These are phyloP conservation scores for Drosophila mayri DNA, from an alignment of 1,140 invertebrate species.

Conservation along the genomic window DNA sequence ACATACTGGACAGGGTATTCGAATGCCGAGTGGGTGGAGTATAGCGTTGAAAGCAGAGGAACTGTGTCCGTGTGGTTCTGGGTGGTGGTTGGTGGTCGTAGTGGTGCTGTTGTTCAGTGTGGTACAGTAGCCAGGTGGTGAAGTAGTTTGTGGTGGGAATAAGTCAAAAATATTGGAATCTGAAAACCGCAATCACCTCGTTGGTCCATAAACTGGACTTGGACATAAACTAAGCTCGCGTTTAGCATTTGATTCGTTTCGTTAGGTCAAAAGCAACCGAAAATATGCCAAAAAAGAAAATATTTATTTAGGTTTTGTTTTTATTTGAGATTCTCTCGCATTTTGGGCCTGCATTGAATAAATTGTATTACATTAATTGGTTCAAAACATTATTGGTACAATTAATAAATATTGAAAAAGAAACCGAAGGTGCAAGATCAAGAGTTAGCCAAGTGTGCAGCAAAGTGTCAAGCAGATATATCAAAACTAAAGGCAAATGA, in stretches of 20 bases:
- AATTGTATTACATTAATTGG: slow-evolving; percentile 52
- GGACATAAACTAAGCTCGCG: slow-evolving; percentile 84
- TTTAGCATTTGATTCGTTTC: slow-evolving; percentile 66
- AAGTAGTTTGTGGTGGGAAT: slow-evolving; percentile 36
- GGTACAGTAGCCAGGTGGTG: slow-evolving; percentile 38
- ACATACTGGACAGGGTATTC: neutral
- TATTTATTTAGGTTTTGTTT: slow-evolving; percentile 49
- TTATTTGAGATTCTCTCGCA: slow-evolving; percentile 38
- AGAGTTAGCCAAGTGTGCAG: slow-evolving; percentile 68
- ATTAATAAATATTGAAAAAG: slow-evolving; percentile 47
- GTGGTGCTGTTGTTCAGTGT: slow-evolving; percentile 32
- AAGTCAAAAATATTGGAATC: slow-evolving; percentile 57
- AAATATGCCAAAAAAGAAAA: slow-evolving; percentile 74
- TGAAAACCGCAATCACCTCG: slow-evolving; percentile 82
- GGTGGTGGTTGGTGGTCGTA: slow-evolving; percentile 5
- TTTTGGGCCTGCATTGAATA: slow-evolving; percentile 62
- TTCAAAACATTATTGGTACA: slow-evolving; percentile 39
- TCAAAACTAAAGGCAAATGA: slow-evolving; percentile 32
- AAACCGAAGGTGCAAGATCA: slow-evolving; percentile 62
- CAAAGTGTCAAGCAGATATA: slow-evolving; percentile 63
- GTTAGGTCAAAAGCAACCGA: slow-evolving; percentile 78
- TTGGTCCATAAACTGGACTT: slow-evolving; percentile 85
- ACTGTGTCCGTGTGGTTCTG: slow-evolving; percentile 49
- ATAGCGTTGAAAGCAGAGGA: slow-evolving; percentile 32
- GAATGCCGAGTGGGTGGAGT: slow-evolving; percentile 15